Evolutionary conservation across 1,140 invertebrate species (phyloP).

Genomic region (Pogonomyrmex californicus): DNA sequence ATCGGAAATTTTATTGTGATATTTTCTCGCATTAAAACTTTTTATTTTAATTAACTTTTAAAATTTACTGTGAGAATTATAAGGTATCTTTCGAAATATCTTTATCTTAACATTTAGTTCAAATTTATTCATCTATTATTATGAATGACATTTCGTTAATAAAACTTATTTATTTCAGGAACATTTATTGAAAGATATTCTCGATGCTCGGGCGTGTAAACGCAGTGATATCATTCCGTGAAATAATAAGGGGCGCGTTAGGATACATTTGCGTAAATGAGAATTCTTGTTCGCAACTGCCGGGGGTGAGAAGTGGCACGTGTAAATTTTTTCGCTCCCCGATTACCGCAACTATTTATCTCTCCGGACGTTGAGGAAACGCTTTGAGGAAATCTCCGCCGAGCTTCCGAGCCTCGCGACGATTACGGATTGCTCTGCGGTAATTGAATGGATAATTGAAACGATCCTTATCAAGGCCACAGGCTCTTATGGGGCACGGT

Average conservation of each 20-base stretch:
- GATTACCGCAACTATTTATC: slow-evolving; percentile 58
- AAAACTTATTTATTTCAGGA: not conserved
- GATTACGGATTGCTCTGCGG: slow-evolving; percentile 77
- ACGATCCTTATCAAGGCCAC: slow-evolving; percentile 81
- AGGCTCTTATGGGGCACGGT: slow-evolving; percentile 79
- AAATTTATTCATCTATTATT: slow-evolving; percentile 12
- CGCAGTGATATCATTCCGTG: slow-evolving; percentile 10
- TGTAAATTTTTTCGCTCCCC: slow-evolving; percentile 49
- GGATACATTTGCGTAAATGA: slow-evolving; percentile 27
- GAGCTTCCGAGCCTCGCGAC: slow-evolving; percentile 72
- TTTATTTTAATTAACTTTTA: not conserved
- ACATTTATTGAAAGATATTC: not conserved
- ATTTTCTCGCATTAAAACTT: not conserved
- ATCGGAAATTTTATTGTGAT: not conserved
- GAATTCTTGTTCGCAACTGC: slow-evolving; percentile 24
- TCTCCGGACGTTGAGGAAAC: slow-evolving; percentile 26
- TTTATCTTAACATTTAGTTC: not conserved
- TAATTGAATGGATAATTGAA: slow-evolving; percentile 84
- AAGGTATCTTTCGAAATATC: not conserved
- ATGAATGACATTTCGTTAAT: not conserved
- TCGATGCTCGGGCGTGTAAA: not conserved
- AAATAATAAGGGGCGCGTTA: not conserved
- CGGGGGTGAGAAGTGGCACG: not conserved
- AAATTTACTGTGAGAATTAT: not conserved
- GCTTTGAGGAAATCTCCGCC: slow-evolving; percentile 64